Percentiles rank a stretch among this genome's conserved stretches.
phyloP scores from a whole-genome alignment of 2,113 vertebrate species.

The Irena cyanogastra region DNA sequence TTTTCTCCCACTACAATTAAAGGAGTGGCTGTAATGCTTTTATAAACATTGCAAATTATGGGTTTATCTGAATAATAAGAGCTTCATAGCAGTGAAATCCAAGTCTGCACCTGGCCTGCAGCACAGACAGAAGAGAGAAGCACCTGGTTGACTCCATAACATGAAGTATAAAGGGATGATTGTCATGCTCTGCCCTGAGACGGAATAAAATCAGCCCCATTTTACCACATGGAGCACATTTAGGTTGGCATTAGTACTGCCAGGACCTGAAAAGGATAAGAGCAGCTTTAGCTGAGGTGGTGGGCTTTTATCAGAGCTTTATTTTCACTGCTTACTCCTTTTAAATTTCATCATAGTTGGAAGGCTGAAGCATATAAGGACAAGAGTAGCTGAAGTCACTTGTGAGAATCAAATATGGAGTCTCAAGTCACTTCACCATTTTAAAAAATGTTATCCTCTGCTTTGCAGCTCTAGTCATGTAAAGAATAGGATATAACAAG shows the following conservation, averaged over 20 bases:
- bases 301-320: neutral
- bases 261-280: neutral
- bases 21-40: neutral
- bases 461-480: neutral
- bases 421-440: neutral
- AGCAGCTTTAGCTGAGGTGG: neutral
- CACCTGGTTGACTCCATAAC: neutral
- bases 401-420: neutral
- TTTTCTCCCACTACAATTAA: neutral
- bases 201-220: neutral
- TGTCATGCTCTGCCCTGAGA: neutral
- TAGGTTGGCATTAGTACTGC: neutral
- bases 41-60: neutral
- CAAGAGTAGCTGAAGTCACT: neutral
- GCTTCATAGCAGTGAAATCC: neutral
- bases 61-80: neutral
- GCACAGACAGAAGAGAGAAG: neutral
- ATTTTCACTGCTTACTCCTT: neutral
- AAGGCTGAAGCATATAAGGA: neutral
- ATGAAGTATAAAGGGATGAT: neutral
- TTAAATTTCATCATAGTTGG: neutral
- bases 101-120: neutral
- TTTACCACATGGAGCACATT: neutral
- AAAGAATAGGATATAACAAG: neutral
- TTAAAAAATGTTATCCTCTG: neutral